Conservation (phyloP, 2,113 vertebrate species). For the Ovis canadensis region DNA sequence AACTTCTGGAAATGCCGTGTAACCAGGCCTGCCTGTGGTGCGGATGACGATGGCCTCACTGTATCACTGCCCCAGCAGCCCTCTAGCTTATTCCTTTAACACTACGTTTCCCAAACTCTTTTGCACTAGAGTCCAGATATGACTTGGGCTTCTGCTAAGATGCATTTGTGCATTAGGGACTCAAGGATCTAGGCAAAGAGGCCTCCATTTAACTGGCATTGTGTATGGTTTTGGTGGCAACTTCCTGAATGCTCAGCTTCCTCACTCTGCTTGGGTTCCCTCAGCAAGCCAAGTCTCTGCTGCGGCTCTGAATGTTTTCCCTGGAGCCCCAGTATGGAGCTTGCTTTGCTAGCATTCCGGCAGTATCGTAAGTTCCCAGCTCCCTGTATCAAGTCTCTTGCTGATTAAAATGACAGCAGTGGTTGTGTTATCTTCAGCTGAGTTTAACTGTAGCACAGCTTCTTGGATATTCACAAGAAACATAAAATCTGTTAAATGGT, state of each 20-base stretch:
- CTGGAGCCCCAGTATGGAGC: not conserved
- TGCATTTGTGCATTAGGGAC: not conserved
- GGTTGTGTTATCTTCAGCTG: not conserved
- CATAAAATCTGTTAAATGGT: not conserved
- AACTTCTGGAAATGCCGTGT: not conserved
- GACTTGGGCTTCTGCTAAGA: not conserved
- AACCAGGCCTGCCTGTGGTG: not conserved
- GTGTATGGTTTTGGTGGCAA: not conserved
- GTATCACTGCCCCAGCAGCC: not conserved
- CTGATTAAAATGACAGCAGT: not conserved
- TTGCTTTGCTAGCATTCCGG: not conserved
- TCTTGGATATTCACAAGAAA: not conserved
- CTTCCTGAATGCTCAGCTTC: not conserved
- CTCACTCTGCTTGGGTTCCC: not conserved
- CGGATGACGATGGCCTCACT: not conserved
- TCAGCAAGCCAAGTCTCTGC: not conserved
- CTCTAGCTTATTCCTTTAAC: not conserved
- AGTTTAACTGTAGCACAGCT: not conserved
- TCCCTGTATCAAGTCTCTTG: not conserved
- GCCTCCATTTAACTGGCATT: not conserved
- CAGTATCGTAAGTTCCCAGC: not conserved
- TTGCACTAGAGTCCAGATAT: not conserved
- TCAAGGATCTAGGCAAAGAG: not conserved
- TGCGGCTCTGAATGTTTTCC: not conserved
- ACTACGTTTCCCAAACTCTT: not conserved